A percentile compares a stretch with the other conserved stretches of the same genome.
These are phyloP conservation scores for Puma concolor DNA, from an alignment of 2,113 vertebrate species.

Conservation along the genomic window DNA sequence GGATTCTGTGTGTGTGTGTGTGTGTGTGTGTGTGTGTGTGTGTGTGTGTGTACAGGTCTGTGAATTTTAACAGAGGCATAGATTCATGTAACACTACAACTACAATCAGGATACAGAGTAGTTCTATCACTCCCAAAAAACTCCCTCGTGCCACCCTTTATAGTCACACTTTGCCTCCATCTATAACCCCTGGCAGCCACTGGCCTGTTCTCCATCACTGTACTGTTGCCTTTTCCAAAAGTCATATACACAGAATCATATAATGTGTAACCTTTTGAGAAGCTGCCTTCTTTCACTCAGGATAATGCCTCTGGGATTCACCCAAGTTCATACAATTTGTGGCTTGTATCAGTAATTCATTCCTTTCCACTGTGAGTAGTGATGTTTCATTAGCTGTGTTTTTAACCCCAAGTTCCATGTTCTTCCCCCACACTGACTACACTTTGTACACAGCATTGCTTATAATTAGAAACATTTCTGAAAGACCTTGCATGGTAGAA, in stretches of 20 bases:
- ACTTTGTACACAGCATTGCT: not conserved
- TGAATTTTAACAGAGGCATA: slow-evolving; percentile 27
- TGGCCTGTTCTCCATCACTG: not conserved
- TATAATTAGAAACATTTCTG: not conserved
- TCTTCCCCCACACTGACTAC: not conserved
- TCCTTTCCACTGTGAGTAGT: not conserved
- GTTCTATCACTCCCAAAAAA: not conserved
- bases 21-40: not conserved
- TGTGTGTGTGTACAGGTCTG: not conserved
- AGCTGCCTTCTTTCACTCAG: not conserved
- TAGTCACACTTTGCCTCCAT: not conserved
- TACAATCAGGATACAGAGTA: not conserved
- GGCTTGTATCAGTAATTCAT: not conserved
- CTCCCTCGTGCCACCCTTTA: not conserved
- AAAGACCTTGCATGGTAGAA: not conserved
- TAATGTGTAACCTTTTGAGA: not conserved
- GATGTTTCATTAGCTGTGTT: not conserved
- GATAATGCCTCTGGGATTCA: not conserved
- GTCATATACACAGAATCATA: not conserved
- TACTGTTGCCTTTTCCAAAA: not conserved
- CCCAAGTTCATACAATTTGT: not conserved
- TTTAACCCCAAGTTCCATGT: not conserved
- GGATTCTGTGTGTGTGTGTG: not conserved
- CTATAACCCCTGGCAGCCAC: not conserved
- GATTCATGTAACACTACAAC: not conserved